A percentile compares a stretch with the other conserved stretches of the same genome.
These are phyloP conservation scores for Eulemur rufifrons DNA, from an alignment of 2,113 vertebrate genomes.

Conservation along the genomic window DNA sequence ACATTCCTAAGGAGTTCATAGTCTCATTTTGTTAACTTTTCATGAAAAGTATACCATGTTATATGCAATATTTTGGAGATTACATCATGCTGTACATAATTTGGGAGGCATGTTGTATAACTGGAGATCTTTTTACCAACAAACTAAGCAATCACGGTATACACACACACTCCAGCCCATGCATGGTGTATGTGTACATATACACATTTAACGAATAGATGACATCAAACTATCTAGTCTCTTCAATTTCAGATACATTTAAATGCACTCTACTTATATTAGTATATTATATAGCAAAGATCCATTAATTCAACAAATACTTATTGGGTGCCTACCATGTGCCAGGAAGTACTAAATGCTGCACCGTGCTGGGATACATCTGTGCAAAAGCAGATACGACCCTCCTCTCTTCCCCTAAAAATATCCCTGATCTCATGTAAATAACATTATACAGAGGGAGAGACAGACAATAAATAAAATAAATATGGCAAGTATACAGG, in stretches of 20 bases:
- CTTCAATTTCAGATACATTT: neutral
- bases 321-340: neutral
- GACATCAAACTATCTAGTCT: neutral
- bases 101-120: neutral
- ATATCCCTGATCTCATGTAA: neutral
- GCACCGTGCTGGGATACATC: neutral
- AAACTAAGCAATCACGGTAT: neutral
- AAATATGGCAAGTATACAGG: neutral
- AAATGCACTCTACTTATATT: neutral
- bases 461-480: neutral
- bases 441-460: neutral
- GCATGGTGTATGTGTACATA: neutral
- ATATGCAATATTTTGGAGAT: neutral
- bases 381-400: neutral
- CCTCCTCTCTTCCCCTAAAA: neutral
- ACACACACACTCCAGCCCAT: neutral
- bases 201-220: neutral
- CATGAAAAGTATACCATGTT: neutral
- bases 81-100: neutral
- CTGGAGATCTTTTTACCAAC: neutral
- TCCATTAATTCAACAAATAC: neutral
- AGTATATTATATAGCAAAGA: neutral
- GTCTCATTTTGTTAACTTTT: neutral
- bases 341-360: neutral
- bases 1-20: neutral